A percentile compares a stretch with the other conserved stretches of the same genome.
Evolutionary conservation across 2,113 vertebrate species (phyloP).

Genomic region (Lonchura striata): DNA sequence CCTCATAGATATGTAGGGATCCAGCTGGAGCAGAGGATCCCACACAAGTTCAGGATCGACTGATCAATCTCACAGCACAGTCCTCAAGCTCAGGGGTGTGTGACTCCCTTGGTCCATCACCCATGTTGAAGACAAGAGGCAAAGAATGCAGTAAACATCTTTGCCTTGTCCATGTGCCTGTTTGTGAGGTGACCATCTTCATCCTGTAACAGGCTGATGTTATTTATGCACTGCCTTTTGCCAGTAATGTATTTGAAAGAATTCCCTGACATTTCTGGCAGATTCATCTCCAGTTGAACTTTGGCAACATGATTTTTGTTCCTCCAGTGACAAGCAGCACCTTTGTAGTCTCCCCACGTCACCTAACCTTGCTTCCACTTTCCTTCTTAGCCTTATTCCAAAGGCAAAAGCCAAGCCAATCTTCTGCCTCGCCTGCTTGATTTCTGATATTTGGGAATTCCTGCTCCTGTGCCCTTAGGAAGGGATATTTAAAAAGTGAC

Average conservation of each 20-base stretch:
- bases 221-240: background rate
- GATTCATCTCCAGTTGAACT: background rate
- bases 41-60: accelerated
- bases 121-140: background rate
- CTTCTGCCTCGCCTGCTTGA: background rate
- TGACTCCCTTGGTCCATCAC: background rate
- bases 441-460: background rate
- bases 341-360: background rate
- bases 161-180: background rate
- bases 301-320: background rate
- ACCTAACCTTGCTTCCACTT: background rate
- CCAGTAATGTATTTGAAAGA: background rate
- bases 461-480: background rate
- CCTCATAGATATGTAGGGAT: background rate
- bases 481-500: background rate
- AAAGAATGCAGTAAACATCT: background rate
- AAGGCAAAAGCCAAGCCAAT: background rate
- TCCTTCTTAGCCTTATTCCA: background rate
- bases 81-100: background rate
- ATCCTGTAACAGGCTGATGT: background rate
- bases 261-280: background rate
- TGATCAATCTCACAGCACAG: background rate
- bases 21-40: background rate
- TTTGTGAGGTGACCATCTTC: background rate
- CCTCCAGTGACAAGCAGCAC: background rate